These are phyloP conservation scores for Palloptera scutellata DNA, from an alignment of 2,888 invertebrate species.

Conservation along the genomic window DNA sequence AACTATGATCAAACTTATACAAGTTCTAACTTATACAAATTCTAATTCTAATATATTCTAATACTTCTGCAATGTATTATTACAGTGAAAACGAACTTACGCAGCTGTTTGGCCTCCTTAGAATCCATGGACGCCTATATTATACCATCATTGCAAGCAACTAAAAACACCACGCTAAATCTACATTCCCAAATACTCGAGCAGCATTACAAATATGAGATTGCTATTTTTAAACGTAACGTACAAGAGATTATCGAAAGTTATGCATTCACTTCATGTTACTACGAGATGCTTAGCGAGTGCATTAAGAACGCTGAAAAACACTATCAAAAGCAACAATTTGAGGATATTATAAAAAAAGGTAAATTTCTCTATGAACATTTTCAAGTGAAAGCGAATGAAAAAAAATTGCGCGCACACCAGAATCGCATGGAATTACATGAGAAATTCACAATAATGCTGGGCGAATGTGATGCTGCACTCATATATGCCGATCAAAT, in stretches of 20 bases:
- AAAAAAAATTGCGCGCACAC: constrained; percentile 41
- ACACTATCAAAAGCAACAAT: constrained; percentile 44
- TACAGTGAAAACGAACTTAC: constrained; percentile 54
- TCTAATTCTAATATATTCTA: too few relatives aligned
- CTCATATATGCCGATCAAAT: constrained; percentile 56
- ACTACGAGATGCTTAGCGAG: constrained; percentile 50
- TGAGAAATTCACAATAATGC: constrained; percentile 52
- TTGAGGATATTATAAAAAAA: constrained; percentile 52
- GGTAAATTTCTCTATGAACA: constrained; percentile 54
- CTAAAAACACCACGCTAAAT: constrained; percentile 32
- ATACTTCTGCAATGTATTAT: constrained; percentile 4
- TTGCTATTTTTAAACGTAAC: constrained; percentile 50
- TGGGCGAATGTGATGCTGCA: constrained; percentile 59
- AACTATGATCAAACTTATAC: too few relatives aligned
- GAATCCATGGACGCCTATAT: constrained; percentile 60
- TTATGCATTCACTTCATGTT: constrained; percentile 53
- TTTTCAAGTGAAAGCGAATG: constrained; percentile 51
- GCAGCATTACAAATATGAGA: constrained; percentile 60
- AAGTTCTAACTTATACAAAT: too few relatives aligned
- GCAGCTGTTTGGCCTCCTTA: constrained; percentile 60
- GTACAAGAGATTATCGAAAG: constrained; percentile 61
- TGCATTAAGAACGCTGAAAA: constrained; percentile 45
- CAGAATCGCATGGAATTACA: constrained; percentile 43
- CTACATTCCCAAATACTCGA: constrained; percentile 56
- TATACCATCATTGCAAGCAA: constrained; percentile 58